Conservation (phyloP, 30 jellyfish, hydroid and myxozoan genomes). For the Mastigias papua region DNA sequence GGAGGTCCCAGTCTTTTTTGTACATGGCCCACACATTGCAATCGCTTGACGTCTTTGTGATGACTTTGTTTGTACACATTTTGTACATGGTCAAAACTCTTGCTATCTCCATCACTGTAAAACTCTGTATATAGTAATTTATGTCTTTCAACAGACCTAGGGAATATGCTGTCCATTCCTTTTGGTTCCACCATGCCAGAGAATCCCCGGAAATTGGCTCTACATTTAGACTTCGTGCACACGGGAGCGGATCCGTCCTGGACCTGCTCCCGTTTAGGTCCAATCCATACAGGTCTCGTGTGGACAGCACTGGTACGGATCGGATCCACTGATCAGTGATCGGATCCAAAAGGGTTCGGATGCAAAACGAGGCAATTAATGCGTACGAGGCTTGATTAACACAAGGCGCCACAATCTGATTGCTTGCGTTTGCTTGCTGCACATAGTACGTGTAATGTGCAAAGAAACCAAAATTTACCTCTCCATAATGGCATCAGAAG, state of each 20-base stretch:
- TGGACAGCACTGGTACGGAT: not conserved
- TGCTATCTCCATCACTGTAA: constrained; percentile 67
- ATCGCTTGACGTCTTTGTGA: constrained; percentile 31
- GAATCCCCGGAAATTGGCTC: not conserved
- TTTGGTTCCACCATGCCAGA: not conserved
- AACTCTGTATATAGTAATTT: not conserved
- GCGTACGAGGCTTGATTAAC: not conserved
- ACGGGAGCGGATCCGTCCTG: not conserved
- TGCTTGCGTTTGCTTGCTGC: not conserved
- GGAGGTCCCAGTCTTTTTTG: constrained; percentile 27
- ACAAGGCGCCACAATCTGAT: not conserved
- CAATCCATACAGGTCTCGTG: not conserved
- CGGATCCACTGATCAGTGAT: not conserved
- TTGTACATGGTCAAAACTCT: constrained; percentile 21
- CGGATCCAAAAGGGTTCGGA: not conserved
- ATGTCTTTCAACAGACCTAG: not conserved
- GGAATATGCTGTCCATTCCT: not conserved
- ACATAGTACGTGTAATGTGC: not conserved
- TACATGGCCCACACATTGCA: constrained; percentile 50
- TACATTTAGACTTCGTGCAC: not conserved
- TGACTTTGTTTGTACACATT: constrained; percentile 20
- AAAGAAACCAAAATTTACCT: not conserved
- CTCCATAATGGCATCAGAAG: not conserved
- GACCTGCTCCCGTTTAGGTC: not conserved
- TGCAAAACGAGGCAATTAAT: not conserved